Percentiles rank a stretch among this genome's conserved stretches.
These are phyloP conservation scores for Mus musculus DNA, from an alignment of 2,113 vertebrate genomes.

Conservation along the genomic window DNA sequence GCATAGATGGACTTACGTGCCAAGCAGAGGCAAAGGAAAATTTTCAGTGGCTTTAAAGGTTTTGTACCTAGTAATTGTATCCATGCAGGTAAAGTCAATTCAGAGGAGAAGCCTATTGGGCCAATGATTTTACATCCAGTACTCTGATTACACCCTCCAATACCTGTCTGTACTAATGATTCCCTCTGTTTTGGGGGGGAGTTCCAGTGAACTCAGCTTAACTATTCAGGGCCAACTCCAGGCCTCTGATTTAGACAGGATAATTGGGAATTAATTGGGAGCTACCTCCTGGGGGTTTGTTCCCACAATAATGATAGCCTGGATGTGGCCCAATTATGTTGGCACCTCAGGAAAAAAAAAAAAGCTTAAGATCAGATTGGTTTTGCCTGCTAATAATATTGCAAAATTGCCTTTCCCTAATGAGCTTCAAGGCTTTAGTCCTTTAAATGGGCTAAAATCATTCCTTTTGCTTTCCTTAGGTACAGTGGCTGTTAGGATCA, in stretches of 20 bases:
- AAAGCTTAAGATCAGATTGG: not conserved
- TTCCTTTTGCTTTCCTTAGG: not conserved
- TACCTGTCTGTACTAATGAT: not conserved
- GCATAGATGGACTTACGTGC: not conserved
- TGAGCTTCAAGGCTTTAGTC: not conserved
- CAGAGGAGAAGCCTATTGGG: not conserved
- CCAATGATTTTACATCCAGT: not conserved
- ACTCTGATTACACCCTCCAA: not conserved
- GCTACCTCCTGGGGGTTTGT: not conserved
- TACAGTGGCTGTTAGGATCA: not conserved
- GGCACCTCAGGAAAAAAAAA: not conserved
- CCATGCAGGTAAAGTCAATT: not conserved
- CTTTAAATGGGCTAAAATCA: not conserved
- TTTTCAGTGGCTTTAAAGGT: not conserved
- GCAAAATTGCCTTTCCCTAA: not conserved
- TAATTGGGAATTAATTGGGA: not conserved
- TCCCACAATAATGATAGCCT: not conserved
- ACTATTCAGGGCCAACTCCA: not conserved
- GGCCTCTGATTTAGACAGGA: not conserved
- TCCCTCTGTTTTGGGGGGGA: not conserved
- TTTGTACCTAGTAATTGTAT: not conserved
- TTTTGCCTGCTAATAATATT: not conserved
- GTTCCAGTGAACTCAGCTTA: not conserved
- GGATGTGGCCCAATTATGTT: not conserved
- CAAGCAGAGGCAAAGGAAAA: not conserved